Conservation (phyloP, 1,140 invertebrate genomes). For the Trichonephila inaurata region DNA sequence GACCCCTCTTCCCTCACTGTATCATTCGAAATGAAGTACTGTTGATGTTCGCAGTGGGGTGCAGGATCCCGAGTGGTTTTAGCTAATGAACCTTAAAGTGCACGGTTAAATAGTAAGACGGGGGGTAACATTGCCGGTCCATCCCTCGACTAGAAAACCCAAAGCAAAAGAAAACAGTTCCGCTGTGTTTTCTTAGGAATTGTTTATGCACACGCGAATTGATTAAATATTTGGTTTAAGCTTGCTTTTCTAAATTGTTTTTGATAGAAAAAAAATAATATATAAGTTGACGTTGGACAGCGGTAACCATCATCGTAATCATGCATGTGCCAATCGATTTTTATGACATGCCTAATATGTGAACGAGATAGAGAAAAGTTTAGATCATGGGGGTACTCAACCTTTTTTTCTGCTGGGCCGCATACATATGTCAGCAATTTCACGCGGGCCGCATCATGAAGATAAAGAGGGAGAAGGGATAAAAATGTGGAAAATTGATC, state of each 20-base stretch:
- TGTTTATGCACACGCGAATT: not conserved
- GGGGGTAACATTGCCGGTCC: not conserved
- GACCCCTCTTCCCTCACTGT: constrained; percentile 7
- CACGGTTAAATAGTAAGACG: not conserved
- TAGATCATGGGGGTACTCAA: too few relatives aligned
- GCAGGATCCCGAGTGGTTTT: constrained; percentile 21
- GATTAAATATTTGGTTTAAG: not conserved
- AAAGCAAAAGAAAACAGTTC: not conserved
- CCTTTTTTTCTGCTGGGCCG: too few relatives aligned
- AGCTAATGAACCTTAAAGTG: constrained; percentile 40
- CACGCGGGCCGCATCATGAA: too few relatives aligned
- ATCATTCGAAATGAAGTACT: constrained; percentile 14
- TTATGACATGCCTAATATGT: too few relatives aligned
- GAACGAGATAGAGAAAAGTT: too few relatives aligned
- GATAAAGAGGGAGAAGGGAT: too few relatives aligned
- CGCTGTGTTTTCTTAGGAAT: not conserved
- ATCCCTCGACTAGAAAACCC: not conserved
- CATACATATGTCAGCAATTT: too few relatives aligned
- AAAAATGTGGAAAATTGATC: too few relatives aligned
- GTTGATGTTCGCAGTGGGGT: constrained; percentile 8
- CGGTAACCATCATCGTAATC: too few relatives aligned
- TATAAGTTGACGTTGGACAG: too few relatives aligned
- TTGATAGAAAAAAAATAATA: not conserved
- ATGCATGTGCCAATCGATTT: too few relatives aligned
- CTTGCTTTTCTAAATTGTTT: not conserved